These are phyloP conservation scores for Epizoanthus fatuus DNA, from an alignment of 92 coral and sea anemone species.

Conservation along the genomic window DNA sequence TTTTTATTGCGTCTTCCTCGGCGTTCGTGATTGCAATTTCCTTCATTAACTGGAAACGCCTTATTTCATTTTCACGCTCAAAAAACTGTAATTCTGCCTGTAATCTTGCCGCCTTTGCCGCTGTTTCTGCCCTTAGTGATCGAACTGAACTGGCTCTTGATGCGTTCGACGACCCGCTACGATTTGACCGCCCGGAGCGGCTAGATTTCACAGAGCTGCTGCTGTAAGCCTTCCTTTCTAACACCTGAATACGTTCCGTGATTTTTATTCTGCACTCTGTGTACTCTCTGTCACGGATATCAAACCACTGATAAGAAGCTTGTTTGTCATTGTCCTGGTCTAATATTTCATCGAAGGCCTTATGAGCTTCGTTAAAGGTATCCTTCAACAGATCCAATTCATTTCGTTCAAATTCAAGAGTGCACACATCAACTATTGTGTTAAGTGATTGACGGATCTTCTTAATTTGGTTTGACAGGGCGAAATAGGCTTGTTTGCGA, in stretches of 20 bases:
- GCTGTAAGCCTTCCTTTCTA: neutral
- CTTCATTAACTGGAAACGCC: constrained; percentile 32
- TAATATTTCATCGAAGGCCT: neutral
- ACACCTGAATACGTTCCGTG: neutral
- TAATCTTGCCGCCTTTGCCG: constrained; percentile 16
- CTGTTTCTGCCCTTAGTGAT: neutral
- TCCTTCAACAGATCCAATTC: neutral
- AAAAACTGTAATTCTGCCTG: constrained; percentile 41
- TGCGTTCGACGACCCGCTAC: neutral
- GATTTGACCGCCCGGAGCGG: neutral
- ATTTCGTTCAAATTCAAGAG: constrained; percentile 19
- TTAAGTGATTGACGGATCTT: too few species aligned
- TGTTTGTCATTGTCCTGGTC: constrained; percentile 15
- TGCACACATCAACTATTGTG: constrained; percentile 2
- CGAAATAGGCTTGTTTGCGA: constrained; percentile 13
- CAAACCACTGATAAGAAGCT: constrained; percentile 35
- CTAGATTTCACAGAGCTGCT: neutral
- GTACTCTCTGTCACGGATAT: constrained; percentile 36
- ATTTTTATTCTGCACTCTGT: constrained; percentile 25
- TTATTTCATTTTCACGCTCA: constrained; percentile 41
- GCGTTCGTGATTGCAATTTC: constrained; percentile 34
- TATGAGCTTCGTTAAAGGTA: too few species aligned
- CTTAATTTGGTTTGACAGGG: neutral
- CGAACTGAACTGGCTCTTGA: neutral
- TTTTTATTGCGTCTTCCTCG: too few species aligned